Conservation (phyloP, 2,888 invertebrate species). For the Trichogramma evanescens region DNA sequence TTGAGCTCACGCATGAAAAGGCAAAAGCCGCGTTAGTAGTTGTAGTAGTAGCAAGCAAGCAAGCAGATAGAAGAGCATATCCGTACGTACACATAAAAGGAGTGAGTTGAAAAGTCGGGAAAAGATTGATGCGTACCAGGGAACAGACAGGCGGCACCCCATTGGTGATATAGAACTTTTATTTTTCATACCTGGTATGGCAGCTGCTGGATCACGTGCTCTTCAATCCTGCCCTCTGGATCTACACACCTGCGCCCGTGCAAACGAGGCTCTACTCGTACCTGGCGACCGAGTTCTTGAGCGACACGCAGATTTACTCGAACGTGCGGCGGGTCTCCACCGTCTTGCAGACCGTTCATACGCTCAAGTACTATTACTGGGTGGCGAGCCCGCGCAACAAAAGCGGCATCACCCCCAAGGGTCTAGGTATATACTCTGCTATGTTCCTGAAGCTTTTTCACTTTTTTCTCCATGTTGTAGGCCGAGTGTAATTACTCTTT, state of each 20-base stretch:
- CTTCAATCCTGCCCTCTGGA: slow-evolving; percentile 99
- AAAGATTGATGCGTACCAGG: slow-evolving; percentile 44
- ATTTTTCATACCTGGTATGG: slow-evolving; percentile 83
- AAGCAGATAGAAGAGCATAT: neutral
- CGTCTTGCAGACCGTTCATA: slow-evolving; percentile 95
- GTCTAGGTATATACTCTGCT: slow-evolving; percentile 65
- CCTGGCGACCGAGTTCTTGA: slow-evolving; percentile 96
- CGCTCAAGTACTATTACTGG: slow-evolving; percentile 99
- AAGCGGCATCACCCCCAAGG: slow-evolving; percentile 92
- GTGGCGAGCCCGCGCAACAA: slow-evolving; percentile 91
- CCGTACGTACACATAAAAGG: neutral
- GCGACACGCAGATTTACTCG: slow-evolving; percentile 94
- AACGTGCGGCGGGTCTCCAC: slow-evolving; percentile 95
- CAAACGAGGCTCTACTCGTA: slow-evolving; percentile 94
- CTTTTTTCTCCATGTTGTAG: neutral
- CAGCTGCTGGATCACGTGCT: slow-evolving; percentile 98
- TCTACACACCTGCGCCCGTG: slow-evolving; percentile 92
- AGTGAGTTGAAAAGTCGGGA: slow-evolving; percentile 36
- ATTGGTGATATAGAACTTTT: slow-evolving; percentile 72
- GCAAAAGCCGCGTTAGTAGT: too few relatives aligned
- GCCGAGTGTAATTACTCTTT: neutral
- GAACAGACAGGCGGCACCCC: slow-evolving; percentile 42
- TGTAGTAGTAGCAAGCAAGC: too few relatives aligned
- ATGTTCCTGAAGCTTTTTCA: neutral
- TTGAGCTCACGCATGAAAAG: too few relatives aligned